Percentiles rank a stretch among this genome's conserved stretches.
Evolutionary conservation across 1,140 invertebrate genomes (phyloP).

Genomic region (Centruroides sculpturatus): DNA sequence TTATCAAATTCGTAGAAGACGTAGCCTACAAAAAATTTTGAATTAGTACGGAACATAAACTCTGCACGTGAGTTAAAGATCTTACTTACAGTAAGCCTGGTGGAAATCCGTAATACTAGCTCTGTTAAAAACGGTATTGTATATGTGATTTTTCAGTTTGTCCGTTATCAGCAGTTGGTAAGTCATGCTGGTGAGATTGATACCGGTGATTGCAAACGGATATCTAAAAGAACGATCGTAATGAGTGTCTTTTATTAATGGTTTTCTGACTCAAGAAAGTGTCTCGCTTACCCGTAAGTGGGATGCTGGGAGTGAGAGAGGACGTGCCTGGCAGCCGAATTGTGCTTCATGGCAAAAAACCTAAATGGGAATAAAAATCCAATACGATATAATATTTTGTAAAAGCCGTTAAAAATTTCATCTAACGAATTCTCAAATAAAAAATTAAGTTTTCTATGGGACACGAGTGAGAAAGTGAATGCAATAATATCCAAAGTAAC

Average conservation of each 20-base stretch:
- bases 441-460: too few species aligned
- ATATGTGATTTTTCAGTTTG: constrained; percentile 79
- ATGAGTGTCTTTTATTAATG: background rate
- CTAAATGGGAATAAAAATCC: constrained; percentile 18
- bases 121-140: constrained; percentile 46
- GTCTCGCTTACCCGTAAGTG: constrained; percentile 47
- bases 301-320: constrained; percentile 80
- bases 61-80: background rate
- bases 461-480: too few species aligned
- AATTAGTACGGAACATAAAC: background rate
- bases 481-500: too few species aligned
- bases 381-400: too few species aligned
- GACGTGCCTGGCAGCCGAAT: constrained; percentile 58
- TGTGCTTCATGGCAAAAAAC: constrained; percentile 67
- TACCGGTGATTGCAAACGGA: constrained; percentile 62
- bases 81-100: constrained; percentile 63
- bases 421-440: too few species aligned
- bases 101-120: constrained; percentile 64
- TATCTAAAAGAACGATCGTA: constrained; percentile 28
- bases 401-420: too few species aligned
- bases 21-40: constrained; percentile 38
- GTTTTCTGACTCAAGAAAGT: background rate
- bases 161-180: constrained; percentile 63
- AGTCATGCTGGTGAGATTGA: constrained; percentile 86
- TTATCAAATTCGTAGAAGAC: constrained; percentile 86